These are phyloP conservation scores for Crioceris asparagi DNA, from an alignment of 2,888 invertebrate genomes.

Conservation along the genomic window DNA sequence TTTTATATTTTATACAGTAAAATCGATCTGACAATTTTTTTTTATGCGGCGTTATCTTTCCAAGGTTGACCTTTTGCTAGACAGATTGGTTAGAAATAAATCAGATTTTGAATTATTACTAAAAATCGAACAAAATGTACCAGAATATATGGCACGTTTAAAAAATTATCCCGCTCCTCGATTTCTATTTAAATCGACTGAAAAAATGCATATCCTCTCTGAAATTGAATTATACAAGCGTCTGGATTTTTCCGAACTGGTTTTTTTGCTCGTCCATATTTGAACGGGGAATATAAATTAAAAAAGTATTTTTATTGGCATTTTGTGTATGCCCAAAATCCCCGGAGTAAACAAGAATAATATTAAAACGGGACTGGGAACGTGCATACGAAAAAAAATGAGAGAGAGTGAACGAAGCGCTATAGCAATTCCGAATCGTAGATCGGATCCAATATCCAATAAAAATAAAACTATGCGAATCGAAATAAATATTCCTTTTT, in stretches of 20 bases:
- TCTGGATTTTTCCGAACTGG: conserved; percentile 1
- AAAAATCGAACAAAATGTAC: too few relatives aligned
- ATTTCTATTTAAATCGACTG: too few relatives aligned
- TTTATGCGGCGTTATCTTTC: too few relatives aligned
- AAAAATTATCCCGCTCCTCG: too few relatives aligned
- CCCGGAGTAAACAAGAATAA: conserved; percentile 29
- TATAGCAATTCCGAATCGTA: conserved; percentile 27
- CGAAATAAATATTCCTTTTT: conserved; percentile 35
- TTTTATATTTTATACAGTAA: too few relatives aligned
- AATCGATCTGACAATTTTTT: too few relatives aligned
- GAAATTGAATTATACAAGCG: conserved; percentile 3
- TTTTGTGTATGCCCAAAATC: conserved; percentile 25
- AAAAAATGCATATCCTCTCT: neutral
- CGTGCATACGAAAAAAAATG: too few relatives aligned
- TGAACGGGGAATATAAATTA: conserved; percentile 19
- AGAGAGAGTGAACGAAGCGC: conserved; percentile 24
- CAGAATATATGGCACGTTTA: neutral
- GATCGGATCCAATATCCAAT: conserved; percentile 35
- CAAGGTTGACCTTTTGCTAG: too few relatives aligned
- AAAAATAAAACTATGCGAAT: conserved; percentile 35
- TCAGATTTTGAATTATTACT: too few relatives aligned
- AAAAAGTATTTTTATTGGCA: conserved; percentile 27
- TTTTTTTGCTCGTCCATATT: neutral
- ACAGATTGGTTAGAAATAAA: too few relatives aligned
- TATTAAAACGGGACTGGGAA: conserved; percentile 29